These are phyloP conservation scores for Triplophysa siluroides DNA, from an alignment of 2,113 vertebrate species.

Conservation along the genomic window DNA sequence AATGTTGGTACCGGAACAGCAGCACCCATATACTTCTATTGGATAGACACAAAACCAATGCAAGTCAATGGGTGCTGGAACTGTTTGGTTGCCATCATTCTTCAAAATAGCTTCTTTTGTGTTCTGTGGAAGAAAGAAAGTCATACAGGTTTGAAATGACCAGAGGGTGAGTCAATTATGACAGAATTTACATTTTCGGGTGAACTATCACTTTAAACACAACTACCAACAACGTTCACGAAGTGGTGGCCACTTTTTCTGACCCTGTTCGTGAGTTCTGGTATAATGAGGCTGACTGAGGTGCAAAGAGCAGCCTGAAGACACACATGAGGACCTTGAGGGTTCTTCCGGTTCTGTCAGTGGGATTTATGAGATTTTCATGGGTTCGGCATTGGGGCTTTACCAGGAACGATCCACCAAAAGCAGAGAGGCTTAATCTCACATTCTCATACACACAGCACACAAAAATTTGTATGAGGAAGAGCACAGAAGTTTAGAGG, in stretches of 20 bases:
- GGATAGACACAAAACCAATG: too few species aligned
- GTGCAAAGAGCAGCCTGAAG: neutral
- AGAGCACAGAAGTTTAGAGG: neutral
- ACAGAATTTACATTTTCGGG: too few species aligned
- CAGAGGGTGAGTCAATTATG: too few species aligned
- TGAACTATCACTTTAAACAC: too few species aligned
- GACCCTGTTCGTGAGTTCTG: neutral
- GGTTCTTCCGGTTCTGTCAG: slow-evolving; percentile 21
- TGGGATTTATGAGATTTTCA: slow-evolving; percentile 42
- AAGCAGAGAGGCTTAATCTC: neutral
- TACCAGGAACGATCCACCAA: slow-evolving; percentile 13
- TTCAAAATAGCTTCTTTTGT: too few species aligned
- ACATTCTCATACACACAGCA: slow-evolving; percentile 6
- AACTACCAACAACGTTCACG: neutral
- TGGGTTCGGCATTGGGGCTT: slow-evolving; percentile 13
- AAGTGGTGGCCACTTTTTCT: neutral
- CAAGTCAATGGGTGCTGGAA: too few species aligned
- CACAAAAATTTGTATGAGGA: neutral
- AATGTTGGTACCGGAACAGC: too few species aligned
- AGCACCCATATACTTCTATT: too few species aligned
- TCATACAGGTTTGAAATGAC: too few species aligned
- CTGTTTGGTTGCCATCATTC: too few species aligned
- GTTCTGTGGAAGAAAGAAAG: too few species aligned
- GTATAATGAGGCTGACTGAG: neutral
- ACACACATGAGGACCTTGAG: slow-evolving; percentile 6